Conservation (phyloP, 2,888 invertebrate genomes). For the Drosophila longiperda region DNA sequence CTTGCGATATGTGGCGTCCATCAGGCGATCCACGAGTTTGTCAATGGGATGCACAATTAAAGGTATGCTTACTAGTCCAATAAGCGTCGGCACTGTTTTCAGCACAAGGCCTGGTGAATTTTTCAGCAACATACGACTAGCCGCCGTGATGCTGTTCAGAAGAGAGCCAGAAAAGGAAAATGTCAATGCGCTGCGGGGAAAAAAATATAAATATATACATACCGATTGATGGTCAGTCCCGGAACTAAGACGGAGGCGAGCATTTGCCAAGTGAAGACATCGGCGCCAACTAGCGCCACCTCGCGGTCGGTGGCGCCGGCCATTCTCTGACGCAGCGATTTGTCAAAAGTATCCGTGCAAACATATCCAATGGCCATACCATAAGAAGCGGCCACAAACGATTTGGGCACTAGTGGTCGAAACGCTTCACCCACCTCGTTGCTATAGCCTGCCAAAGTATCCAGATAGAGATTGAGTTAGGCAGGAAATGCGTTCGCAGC, state of each 20-base stretch:
- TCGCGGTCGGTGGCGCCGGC: conserved; percentile 83
- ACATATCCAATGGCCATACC: conserved; percentile 94
- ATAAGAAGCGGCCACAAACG: conserved; percentile 91
- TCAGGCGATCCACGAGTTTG: conserved; percentile 89
- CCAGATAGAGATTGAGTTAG: background rate
- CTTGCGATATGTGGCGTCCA: conserved; percentile 88
- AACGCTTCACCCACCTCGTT: conserved; percentile 99
- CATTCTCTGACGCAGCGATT: conserved; percentile 88
- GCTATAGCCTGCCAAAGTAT: conserved; percentile 90
- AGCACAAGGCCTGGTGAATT: conserved; percentile 44
- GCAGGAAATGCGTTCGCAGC: background rate
- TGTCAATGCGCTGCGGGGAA: background rate
- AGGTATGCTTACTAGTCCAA: conserved; percentile 94
- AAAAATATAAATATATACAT: background rate
- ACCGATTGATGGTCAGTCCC: conserved; percentile 95
- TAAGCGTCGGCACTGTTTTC: conserved; percentile 87
- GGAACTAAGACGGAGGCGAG: conserved; percentile 92
- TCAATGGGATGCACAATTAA: conserved; percentile 97
- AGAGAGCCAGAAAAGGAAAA: background rate
- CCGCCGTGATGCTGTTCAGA: conserved; percentile 85
- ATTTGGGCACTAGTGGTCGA: conserved; percentile 90
- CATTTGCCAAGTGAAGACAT: conserved; percentile 96
- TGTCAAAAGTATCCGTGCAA: conserved; percentile 93
- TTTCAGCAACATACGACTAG: conserved; percentile 39
- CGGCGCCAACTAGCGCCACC: conserved; percentile 87